phyloP scores from a whole-genome alignment of 2,113 vertebrate genomes.

The Dendrocopos noguchii region DNA sequence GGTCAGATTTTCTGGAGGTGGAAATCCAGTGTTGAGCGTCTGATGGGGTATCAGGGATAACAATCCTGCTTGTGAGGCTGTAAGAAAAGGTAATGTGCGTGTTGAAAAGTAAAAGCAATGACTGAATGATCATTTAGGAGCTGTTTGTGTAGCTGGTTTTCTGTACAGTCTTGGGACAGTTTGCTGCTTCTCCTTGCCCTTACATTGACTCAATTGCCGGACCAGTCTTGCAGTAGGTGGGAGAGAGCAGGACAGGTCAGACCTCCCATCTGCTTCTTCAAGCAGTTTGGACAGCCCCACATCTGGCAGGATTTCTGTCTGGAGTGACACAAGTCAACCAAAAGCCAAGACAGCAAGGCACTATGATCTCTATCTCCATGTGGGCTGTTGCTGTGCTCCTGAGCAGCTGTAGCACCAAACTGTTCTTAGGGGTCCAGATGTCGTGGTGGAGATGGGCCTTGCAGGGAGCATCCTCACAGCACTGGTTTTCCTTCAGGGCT shows the following conservation, averaged over 20 bases:
- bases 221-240: not conserved
- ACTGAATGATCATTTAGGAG: not conserved
- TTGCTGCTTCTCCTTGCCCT: not conserved
- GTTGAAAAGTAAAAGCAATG: not conserved
- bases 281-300: not conserved
- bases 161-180: not conserved
- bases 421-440: not conserved
- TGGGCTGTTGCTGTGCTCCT: fast-evolving
- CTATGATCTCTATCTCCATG: fast-evolving
- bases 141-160: not conserved
- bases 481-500: not conserved
- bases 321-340: not conserved
- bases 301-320: not conserved
- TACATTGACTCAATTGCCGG: not conserved
- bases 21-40: not conserved
- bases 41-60: not conserved
- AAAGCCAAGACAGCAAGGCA: not conserved
- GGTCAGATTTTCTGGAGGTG: not conserved
- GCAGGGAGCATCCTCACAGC: not conserved
- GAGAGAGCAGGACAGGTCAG: not conserved
- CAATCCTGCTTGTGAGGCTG: not conserved
- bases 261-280: not conserved
- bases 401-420: not conserved
- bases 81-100: not conserved
- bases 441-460: not conserved